These are phyloP conservation scores for Drosophila limbata DNA, from an alignment of 2,888 invertebrate genomes.

Conservation along the genomic window DNA sequence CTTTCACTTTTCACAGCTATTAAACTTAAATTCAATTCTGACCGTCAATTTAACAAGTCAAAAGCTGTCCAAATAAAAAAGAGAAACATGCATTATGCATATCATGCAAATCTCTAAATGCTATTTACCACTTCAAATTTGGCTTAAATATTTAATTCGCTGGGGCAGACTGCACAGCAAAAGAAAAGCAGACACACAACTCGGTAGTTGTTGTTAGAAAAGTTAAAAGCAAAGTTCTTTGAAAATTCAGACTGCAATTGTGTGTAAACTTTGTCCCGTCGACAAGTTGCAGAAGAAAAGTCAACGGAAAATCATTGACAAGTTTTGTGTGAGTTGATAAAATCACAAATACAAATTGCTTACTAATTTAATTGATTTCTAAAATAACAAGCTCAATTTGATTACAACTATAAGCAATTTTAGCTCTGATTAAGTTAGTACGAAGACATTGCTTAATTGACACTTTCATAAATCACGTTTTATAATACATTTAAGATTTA, in stretches of 20 bases:
- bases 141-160: conserved; percentile 59
- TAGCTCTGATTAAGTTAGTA: background rate
- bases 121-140: conserved; percentile 68
- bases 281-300: conserved; percentile 9
- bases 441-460: background rate
- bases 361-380: conserved; percentile 8
- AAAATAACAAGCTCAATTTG: conserved; percentile 1
- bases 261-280: conserved; percentile 14
- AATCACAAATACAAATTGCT: background rate
- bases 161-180: background rate
- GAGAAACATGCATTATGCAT: conserved; percentile 63
- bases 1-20: conserved; percentile 21
- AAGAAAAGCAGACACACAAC: background rate
- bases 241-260: conserved; percentile 32
- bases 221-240: conserved; percentile 20
- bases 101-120: conserved; percentile 73
- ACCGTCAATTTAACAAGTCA: conserved; percentile 7
- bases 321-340: background rate
- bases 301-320: conserved; percentile 2
- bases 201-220: background rate
- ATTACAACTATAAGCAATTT: conserved; percentile 3
- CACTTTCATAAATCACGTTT: too few relatives aligned
- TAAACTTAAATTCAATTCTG: conserved; percentile 22
- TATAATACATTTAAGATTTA: too few relatives aligned
- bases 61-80: background rate